phyloP scores from a whole-genome alignment of 2,888 invertebrate species.

The Apoda limacodes region DNA sequence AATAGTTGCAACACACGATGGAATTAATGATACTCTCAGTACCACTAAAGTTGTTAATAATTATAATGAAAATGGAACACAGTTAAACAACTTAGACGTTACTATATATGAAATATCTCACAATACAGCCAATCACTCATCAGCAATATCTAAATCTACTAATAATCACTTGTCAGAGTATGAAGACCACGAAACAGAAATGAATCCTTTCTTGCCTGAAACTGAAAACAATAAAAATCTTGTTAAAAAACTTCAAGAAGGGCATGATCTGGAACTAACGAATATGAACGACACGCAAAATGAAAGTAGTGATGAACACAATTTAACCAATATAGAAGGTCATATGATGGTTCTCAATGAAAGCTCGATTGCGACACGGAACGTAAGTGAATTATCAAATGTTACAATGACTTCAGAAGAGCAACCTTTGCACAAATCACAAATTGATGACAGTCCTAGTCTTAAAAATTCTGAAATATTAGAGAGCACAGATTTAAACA shows the following conservation, averaged over 20 bases:
- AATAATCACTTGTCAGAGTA: constrained; percentile 40
- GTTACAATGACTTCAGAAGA: no score
- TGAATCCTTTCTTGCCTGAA: constrained; percentile 77
- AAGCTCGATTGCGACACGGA: no score
- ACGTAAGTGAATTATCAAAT: no score
- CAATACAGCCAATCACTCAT: constrained; percentile 33
- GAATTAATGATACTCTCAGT: constrained; percentile 9
- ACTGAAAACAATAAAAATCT: constrained; percentile 71
- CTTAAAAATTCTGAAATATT: no score
- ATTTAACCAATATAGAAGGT: constrained; percentile 16
- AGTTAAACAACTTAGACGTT: constrained; percentile 46
- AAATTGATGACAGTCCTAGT: no score
- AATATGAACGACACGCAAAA: constrained; percentile 56
- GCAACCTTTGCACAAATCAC: no score
- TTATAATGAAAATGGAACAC: constrained; percentile 29
- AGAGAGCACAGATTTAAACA: no score
- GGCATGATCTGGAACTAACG: constrained; percentile 54
- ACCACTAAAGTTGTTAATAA: constrained; percentile 5
- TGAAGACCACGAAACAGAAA: constrained; percentile 64
- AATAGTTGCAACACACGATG: constrained; percentile 12
- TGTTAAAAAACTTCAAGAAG: constrained; percentile 70
- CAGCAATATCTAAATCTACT: constrained; percentile 27
- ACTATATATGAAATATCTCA: constrained; percentile 57
- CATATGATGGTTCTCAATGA: no score
- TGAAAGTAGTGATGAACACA: constrained; percentile 45